Percentiles rank a stretch among this genome's conserved stretches.
Conservation (phyloP, 2,113 vertebrate genomes). For the Podarcis cretensis region DNA sequence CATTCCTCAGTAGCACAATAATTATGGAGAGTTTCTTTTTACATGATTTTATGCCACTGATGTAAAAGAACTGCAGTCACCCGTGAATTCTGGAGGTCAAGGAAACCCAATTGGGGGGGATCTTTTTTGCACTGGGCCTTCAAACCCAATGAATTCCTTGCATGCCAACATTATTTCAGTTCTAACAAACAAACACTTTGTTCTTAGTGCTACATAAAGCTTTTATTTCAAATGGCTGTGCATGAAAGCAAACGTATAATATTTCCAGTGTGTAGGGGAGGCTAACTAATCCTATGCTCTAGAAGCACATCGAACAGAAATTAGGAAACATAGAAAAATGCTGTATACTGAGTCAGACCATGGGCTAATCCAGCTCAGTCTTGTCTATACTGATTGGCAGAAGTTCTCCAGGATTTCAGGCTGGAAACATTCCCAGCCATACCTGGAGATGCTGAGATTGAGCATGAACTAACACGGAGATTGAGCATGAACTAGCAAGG, state of each 20-base stretch:
- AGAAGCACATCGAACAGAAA: neutral
- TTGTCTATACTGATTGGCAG: no score
- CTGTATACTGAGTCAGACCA: no score
- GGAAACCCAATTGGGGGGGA: constrained; percentile 23
- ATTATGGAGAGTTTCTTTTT: constrained; percentile 38
- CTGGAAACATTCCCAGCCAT: no score
- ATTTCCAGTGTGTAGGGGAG: neutral
- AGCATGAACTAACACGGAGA: neutral
- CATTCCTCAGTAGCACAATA: constrained; percentile 47
- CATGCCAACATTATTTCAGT: constrained; percentile 58
- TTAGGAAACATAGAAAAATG: no score
- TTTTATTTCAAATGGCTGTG: constrained; percentile 29
- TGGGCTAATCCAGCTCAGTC: no score
- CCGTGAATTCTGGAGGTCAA: constrained; percentile 60
- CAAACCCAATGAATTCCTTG: constrained; percentile 47
- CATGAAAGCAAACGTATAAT: constrained; percentile 18
- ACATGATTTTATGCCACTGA: constrained; percentile 41
- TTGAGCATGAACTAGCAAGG: neutral
- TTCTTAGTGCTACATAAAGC: constrained; percentile 45
- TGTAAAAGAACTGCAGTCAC: constrained; percentile 44
- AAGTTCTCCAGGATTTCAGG: no score
- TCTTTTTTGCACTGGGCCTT: constrained; percentile 50
- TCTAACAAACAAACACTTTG: constrained; percentile 52
- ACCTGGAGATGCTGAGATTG: no score
- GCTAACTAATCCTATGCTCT: neutral